Evolutionary conservation across 2,888 invertebrate species (phyloP), one percentile per base, ranked within the genome.

Genomic region (Nomada hirtipes): DNA sequence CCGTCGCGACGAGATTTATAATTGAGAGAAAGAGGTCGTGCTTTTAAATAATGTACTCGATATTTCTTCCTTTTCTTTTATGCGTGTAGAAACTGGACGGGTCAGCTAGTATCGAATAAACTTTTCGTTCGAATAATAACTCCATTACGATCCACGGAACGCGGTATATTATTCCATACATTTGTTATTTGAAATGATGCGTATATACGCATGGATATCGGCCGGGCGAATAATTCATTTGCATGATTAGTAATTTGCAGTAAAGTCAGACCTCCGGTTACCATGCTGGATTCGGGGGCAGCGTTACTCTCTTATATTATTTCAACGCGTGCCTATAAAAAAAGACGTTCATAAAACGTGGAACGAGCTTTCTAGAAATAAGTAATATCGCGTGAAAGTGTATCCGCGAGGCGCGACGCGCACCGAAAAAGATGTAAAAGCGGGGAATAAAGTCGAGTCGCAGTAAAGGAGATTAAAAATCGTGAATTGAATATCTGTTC

Each of bases 1-100:
- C 47, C 47, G 57, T 75, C 63, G 76, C 76, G 47, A 57, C 63
- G 55, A 42, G 53, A 76, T 64, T 50, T 64, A 44, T 44, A 52
- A 60, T 76, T 36, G 36, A 52, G 47, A 18, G 20, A 74, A 52
- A 18, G 42, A 65, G 75, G 75, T 64, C 64, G 65, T 61, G 36
- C 23, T 60, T 77, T 52, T 65, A 77, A 76, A 67, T 77, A 76
- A 77, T 55, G 11, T 36, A 36, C 50, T 29, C 15, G 64, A 60
- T 67, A 57, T 72, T 61, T 47, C 55, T 55, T 63, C 47, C 55
- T 53, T 59, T 53, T 53, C 11, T 2, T 53, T 36, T 36, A 7
- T 0, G 7, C 36, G 50, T 57, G 50, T 59, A 76, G 47, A 52
- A 76, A 76, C 29, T 15, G 20, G 26, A 4, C 3, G n/a, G 15